These are phyloP conservation scores for Malurus splendens DNA, from an alignment of 2,797 vertebrate genomes.

Conservation along the genomic window DNA sequence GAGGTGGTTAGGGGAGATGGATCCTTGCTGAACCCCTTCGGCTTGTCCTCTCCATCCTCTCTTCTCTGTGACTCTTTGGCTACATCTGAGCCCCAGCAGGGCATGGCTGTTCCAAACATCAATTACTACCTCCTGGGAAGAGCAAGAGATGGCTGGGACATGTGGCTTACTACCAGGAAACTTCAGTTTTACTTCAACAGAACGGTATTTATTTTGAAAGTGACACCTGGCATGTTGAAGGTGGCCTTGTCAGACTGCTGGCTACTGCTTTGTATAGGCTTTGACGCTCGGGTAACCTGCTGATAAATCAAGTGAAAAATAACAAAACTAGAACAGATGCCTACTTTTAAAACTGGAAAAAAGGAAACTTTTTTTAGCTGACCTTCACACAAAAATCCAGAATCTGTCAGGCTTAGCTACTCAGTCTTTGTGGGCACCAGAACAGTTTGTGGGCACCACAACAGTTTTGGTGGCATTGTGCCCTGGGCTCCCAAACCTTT, in stretches of 20 bases:
- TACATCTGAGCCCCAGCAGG: neutral
- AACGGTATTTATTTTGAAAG: conserved; percentile 35
- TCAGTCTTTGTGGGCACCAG: neutral
- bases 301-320: neutral
- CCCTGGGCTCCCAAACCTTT: neutral
- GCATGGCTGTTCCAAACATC: neutral
- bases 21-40: neutral
- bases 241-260: neutral
- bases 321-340: neutral
- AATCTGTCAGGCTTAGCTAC: neutral
- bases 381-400: neutral
- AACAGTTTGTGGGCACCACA: neutral
- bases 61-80: neutral
- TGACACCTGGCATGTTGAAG: neutral
- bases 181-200: neutral
- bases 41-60: neutral
- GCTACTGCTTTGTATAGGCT: neutral
- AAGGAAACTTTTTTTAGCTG: neutral
- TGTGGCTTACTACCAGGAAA: neutral
- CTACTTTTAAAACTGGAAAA: neutral
- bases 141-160: neutral
- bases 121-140: neutral
- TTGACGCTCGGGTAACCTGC: neutral
- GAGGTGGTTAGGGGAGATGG: neutral
- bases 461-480: neutral